Evolutionary conservation across 2,888 invertebrate species (phyloP), one percentile per base, ranked within the genome.

Genomic region (Tachina lurida): DNA sequence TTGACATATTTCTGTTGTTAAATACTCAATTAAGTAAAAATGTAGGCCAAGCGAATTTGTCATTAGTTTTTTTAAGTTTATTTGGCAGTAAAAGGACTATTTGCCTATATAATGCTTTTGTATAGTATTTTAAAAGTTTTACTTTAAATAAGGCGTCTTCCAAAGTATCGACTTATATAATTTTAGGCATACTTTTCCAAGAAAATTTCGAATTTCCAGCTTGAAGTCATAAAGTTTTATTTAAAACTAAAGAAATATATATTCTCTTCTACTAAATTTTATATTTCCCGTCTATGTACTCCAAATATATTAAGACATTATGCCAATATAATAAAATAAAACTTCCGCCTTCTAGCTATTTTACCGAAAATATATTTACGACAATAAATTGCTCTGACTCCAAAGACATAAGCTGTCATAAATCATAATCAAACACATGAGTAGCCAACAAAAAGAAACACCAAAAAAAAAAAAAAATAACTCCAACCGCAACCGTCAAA

Each of bases 391-490:
- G 60, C 56, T 49, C 49, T 67, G 81, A 54, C 68, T 68, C 17
- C 45, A 47, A 68, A 74, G 76, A 80, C 71, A 80, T 80, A 86
- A 86, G 83, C 79, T 73, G 83, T 76, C 70, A 86, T 86, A 86
- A 86, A 86, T 83, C 86, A 86, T 83, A 75, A 68, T 63, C 79
- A 80, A 83, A 68, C 79, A 76, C 79, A 76, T 67, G 41, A 80
- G 60, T 43, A 65, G 10, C 52, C 54, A 41, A 31, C 43, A 43
- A 43, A 49, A 54, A 63, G 63, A 81, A 58, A 31, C n/a, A n/a
- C n/a, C n/a, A 31, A 31, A 31, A 0, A 41, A 54, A 63, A 68
- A 78, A 58, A 31, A 31, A 31, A 31, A 31, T 31, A 31, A n/a
- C 19, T 12, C 41, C 31, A 76, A 80, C 79, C 67, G 15, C 68